Evolutionary conservation across 2,888 invertebrate species (phyloP), one percentile per base, ranked within the genome.

Genomic region (Cryptus armator): DNA sequence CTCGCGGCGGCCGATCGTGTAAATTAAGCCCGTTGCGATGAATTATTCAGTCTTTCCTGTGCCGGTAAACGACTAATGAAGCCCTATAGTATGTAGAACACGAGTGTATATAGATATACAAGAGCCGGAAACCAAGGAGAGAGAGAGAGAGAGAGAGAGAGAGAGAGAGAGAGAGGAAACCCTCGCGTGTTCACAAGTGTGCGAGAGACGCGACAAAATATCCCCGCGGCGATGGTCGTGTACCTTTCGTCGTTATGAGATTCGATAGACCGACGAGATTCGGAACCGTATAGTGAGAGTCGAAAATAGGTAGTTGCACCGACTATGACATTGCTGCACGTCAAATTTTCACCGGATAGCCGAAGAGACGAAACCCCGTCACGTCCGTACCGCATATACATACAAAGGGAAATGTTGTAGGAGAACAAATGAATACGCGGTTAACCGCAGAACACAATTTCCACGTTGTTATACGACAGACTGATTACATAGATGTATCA

Each of bases 41-140:
- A 89, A 89, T 89, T 87, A 89, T 89, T 88, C 89, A 89, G 86
- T 84, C 87, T 88, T 88, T 88, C 88, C 70, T 86, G 87, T 87
- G 86, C 81, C 68, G 79, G 89, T 82, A 84, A 87, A 83, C 86
- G 86, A 88, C 89, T 89, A 87, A 89, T 89, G 87, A 87, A 89
- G 88, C 85, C 48, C 68, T 66, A 77, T 43, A 56, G 62, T 62
- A 32, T 14, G 29, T 29, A n/a, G 62, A n/a, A n/a, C 62, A 32
- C 29, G 29, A 24, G 14, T 62, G n/a, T 37, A 62, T 62, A 29
- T 10, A 37, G n/a, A 32, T 62, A 62, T 56, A 56, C 7, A 56
- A 9, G 32, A 14, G 24, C 24, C 2, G 14, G 14, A 62, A 5
- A 24, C 24, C 24, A 24, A 24, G 2, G 24, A 24, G 12, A n/a